Conservation (phyloP, 2,113 vertebrate species). For the Cryptomyrus ogoouensis region DNA sequence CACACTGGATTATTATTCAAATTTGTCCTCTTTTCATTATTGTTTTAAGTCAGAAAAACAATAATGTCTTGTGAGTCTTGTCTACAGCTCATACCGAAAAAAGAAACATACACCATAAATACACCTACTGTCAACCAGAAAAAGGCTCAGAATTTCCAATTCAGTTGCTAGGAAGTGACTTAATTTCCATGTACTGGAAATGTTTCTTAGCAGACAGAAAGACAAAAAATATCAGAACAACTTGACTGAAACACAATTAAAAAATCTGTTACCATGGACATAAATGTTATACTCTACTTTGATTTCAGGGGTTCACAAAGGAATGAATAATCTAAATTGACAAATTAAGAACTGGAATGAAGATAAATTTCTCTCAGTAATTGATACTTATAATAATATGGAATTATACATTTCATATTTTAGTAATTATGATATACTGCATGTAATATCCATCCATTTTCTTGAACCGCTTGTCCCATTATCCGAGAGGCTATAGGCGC, state of each 20-base stretch:
- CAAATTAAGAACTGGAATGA: not conserved
- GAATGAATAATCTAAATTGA: not conserved
- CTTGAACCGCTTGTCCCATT: not conserved
- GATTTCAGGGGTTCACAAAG: not conserved
- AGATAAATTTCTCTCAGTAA: not conserved
- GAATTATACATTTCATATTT: not conserved
- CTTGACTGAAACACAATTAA: not conserved
- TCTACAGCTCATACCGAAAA: conserved; percentile 4
- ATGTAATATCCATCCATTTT: not conserved
- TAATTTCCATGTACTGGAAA: conserved; percentile 13
- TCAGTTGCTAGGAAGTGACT: conserved; percentile 11
- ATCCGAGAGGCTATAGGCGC: too few species aligned
- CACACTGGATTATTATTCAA: not conserved
- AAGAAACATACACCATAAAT: not conserved
- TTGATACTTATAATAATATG: not conserved
- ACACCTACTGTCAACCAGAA: not conserved
- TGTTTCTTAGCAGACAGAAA: conserved; percentile 11
- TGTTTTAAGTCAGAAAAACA: not conserved
- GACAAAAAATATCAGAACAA: not conserved
- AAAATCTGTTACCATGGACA: not conserved
- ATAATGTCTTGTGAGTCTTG: too few species aligned
- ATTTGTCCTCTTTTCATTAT: not conserved
- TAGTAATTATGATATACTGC: not conserved
- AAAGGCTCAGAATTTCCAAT: not conserved
- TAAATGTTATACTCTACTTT: not conserved